Evolutionary conservation across 2,888 invertebrate species (phyloP), one percentile per base, ranked within the genome.

Genomic region (Drosophila longiperda): DNA sequence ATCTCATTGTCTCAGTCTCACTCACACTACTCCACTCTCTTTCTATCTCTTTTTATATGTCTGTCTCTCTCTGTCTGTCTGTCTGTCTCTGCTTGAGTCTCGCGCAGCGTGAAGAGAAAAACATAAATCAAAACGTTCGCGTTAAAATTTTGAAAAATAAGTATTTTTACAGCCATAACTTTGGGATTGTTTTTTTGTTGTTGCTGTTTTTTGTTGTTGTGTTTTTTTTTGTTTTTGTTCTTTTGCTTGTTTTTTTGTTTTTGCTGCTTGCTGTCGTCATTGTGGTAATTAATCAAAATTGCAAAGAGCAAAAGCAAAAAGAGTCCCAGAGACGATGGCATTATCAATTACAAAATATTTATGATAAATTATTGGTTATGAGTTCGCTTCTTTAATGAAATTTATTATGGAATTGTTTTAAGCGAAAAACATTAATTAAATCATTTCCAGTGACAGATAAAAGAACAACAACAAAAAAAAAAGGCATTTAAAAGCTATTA

Each of bases 311-410:
- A 53, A 17, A 23, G 20, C 9, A 23, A 33, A 9, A 29, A 69
- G 76, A 80, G 88, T 75, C 86, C 86, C 75, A 83, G 75, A 69
- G 26, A 26, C 88, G 71, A 69, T 78, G 73, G 78, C 84, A 83
- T 85, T 84, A 84, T 84, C 84, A 84, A 84, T 84, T 88, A 88
- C 87, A 73, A 77, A 74, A 87, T 65, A 75, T 78, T 79, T 75
- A 79, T 84, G 84, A 84, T 88, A 83, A 84, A 84, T 84, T 86
- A 75, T 66, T 65, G 70, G 33, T 61, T 59, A 70, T 83, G 78
- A 78, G 77, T 42, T 38, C 55, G 50, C 33, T 73, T 82, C 75
- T 87, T 76, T 72, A 71, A 76, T 82, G 62, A 68, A 82, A 83
- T 83, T 87, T 87, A 82, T 83, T 87, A 82, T 80, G 70, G 73